A percentile compares a stretch with the other conserved stretches of the same genome.
Evolutionary conservation across 2,888 invertebrate genomes (phyloP).

Genomic region (Athalia cordata): DNA sequence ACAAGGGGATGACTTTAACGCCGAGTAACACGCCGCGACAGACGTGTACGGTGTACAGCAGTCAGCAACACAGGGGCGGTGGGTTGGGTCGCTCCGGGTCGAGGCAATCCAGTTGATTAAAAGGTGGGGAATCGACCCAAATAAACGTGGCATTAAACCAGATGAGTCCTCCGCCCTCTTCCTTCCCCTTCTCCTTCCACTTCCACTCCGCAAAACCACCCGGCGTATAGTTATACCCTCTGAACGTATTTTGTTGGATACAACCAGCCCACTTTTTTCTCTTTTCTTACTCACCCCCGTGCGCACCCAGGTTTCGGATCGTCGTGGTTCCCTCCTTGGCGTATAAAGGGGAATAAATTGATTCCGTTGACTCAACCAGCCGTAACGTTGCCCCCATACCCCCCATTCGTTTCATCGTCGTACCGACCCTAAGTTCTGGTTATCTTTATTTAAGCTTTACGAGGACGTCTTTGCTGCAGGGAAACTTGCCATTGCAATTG

Average conservation of each 20-base stretch:
- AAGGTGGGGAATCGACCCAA: conserved; percentile 65
- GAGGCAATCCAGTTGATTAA: conserved; percentile 59
- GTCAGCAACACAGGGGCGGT: background rate
- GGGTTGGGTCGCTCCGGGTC: conserved; percentile 46
- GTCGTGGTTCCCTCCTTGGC: conserved; percentile 50
- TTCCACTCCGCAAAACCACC: conserved; percentile 13
- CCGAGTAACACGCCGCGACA: conserved; percentile 41
- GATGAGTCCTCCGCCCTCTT: conserved; percentile 56
- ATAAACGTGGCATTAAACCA: conserved; percentile 65
- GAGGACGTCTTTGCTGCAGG: conserved; percentile 64
- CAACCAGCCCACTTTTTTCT: conserved; percentile 47
- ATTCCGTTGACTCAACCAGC: conserved; percentile 73
- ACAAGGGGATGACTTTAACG: conserved; percentile 35
- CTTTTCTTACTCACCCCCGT: background rate
- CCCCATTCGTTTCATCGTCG: conserved; percentile 62
- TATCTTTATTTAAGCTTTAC: conserved; percentile 73
- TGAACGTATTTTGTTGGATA: conserved; percentile 39
- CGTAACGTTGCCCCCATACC: conserved; percentile 68
- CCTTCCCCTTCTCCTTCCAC: conserved; percentile 46
- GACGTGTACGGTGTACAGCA: conserved; percentile 8
- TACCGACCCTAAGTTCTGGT: conserved; percentile 72
- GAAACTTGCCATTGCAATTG: background rate
- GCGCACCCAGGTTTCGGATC: conserved; percentile 20
- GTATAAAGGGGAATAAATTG: conserved; percentile 70
- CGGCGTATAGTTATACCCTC: conserved; percentile 8